Percentiles rank a stretch among this genome's conserved stretches.
phyloP scores from a whole-genome alignment of 2,888 invertebrate genomes.

The Diarsia dahlii region DNA sequence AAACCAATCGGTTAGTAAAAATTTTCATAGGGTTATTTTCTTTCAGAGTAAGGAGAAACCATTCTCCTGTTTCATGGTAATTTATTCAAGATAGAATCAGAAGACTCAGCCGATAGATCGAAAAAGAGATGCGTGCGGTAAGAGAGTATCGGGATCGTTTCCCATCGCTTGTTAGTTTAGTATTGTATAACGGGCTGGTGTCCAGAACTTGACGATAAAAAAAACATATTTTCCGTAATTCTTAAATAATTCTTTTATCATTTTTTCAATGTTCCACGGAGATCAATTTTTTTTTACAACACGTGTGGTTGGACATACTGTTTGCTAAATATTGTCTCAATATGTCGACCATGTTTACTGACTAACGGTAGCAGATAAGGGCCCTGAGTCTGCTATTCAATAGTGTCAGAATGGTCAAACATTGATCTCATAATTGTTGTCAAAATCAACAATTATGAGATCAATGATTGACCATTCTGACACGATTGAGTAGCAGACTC shows the following conservation, averaged over 20 bases:
- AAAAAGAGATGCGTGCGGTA: neutral
- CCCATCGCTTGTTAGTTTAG: neutral
- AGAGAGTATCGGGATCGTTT: neutral
- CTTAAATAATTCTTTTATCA: neutral
- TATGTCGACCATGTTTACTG: neutral
- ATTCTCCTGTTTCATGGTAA: neutral
- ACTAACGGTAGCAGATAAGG: no score
- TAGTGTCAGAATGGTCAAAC: no score
- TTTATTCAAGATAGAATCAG: constrained; percentile 10
- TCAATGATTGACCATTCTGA: no score
- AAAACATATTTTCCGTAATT: neutral
- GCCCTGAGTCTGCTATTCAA: no score
- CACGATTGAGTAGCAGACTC: no score
- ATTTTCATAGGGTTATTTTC: constrained; percentile 2
- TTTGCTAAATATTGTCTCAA: neutral
- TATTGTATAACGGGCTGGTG: neutral
- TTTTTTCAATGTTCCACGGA: neutral
- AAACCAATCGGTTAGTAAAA: neutral
- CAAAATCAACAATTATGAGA: no score
- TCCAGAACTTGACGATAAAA: neutral
- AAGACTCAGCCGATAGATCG: neutral
- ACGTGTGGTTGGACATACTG: neutral
- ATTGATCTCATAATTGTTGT: no score
- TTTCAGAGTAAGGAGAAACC: constrained; percentile 2
- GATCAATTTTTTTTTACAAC: neutral